Conservation (phyloP, 2,113 vertebrate species). For the Phalacrocorax brasilianus region DNA sequence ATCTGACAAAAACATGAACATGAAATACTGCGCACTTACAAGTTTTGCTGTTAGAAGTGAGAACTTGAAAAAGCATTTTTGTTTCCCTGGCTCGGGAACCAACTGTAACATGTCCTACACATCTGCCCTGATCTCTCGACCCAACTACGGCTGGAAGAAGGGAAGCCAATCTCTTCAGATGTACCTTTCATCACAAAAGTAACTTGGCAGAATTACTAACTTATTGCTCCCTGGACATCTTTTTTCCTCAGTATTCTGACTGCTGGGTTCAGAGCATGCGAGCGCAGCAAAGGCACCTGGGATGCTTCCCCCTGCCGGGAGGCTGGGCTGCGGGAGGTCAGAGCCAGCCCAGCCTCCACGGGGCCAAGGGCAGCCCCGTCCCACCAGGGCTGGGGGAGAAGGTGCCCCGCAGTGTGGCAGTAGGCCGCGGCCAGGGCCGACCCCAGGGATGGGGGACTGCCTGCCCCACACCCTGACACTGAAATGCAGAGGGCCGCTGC, state of each 20-base stretch:
- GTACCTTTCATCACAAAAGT: neutral
- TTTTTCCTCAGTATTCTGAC: neutral
- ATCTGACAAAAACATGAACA: neutral
- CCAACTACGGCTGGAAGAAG: neutral
- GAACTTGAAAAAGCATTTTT: neutral
- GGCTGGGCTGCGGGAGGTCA: neutral
- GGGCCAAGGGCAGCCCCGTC: fast-evolving
- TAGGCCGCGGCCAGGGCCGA: neutral
- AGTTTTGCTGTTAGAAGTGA: neutral
- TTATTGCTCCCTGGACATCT: neutral
- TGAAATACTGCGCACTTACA: neutral
- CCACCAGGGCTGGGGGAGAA: fast-evolving
- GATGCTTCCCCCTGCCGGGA: fast-evolving
- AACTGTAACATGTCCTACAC: fast-evolving
- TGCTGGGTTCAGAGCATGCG: neutral
- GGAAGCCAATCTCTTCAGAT: neutral
- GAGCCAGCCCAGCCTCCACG: fast-evolving
- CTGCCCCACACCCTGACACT: neutral
- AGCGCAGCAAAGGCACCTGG: fast-evolving
- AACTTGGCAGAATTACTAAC: neutral
- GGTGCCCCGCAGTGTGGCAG: fast-evolving
- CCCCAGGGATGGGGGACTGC: no score
- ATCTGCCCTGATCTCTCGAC: neutral
- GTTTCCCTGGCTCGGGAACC: neutral
- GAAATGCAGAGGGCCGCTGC: neutral